phyloP scores from a whole-genome alignment of 2,797 vertebrate genomes.

The Ficedula albicollis region DNA sequence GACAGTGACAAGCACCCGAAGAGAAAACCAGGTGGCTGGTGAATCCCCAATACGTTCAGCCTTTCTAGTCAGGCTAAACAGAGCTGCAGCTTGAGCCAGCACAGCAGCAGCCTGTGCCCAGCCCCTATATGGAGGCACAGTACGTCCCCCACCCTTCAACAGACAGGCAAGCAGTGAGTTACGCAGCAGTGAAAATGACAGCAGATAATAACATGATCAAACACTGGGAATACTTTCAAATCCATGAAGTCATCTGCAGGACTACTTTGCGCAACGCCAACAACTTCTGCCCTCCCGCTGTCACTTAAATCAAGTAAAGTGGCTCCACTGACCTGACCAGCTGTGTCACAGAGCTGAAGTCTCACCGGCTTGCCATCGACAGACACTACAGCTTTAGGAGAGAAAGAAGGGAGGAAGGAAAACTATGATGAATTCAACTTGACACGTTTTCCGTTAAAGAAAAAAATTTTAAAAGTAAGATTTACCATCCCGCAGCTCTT shows the following conservation, averaged over 20 bases:
- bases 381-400: conserved; percentile 83
- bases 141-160: rapidly evolving
- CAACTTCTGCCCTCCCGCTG: conserved; percentile 12
- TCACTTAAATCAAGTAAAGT: background rate
- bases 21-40: background rate
- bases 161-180: background rate
- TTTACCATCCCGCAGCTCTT: background rate
- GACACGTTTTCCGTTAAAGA: background rate
- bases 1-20: background rate
- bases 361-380: conserved; percentile 91
- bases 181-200: background rate
- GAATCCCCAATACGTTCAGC: background rate
- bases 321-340: conserved; percentile 88
- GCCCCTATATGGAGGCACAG: background rate
- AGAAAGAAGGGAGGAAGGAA: background rate
- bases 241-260: background rate
- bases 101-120: background rate
- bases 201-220: background rate
- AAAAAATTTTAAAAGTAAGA: background rate
- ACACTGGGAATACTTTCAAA: conserved; percentile 31
- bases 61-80: background rate
- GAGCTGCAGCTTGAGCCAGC: background rate
- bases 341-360: conserved; percentile 94
- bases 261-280: background rate
- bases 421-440: background rate